Evolutionary conservation across 2,113 vertebrate species (phyloP).

Genomic region (Xiphophorus maculatus): DNA sequence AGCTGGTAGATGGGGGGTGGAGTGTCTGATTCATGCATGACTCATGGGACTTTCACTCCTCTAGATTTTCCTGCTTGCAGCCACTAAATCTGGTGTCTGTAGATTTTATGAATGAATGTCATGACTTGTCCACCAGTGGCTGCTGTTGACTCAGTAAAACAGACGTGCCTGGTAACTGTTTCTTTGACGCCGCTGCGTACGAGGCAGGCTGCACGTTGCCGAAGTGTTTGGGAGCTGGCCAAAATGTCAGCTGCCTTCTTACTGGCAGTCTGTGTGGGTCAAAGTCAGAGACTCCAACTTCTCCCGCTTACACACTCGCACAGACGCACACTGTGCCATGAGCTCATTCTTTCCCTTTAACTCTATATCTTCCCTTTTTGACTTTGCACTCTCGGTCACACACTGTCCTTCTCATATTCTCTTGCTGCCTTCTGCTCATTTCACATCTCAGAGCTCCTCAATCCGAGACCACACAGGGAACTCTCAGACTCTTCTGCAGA

Average conservation of each 20-base stretch:
- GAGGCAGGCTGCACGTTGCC: conserved; percentile 77
- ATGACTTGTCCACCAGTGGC: conserved; percentile 64
- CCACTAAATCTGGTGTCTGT: background rate
- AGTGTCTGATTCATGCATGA: background rate
- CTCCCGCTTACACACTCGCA: conserved; percentile 35
- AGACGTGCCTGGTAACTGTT: conserved; percentile 53
- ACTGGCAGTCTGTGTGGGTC: conserved; percentile 66
- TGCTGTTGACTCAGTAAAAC: conserved; percentile 69
- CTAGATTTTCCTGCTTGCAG: background rate
- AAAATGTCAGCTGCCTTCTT: conserved; percentile 73
- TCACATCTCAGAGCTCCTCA: background rate
- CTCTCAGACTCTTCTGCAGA: conserved; percentile 11
- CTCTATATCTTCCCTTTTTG: conserved; percentile 23
- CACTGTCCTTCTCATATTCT: conserved; percentile 13
- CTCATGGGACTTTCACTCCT: conserved; percentile 1
- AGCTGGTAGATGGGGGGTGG: background rate
- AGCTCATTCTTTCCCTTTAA: conserved; percentile 65
- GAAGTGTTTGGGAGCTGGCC: conserved; percentile 65
- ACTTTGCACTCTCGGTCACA: conserved; percentile 24
- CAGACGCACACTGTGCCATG: conserved; percentile 45
- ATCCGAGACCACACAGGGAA: conserved; percentile 18
- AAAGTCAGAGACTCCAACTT: conserved; percentile 57
- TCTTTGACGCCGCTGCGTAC: conserved; percentile 66
- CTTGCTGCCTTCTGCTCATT: conserved; percentile 11
- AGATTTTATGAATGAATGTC: conserved; percentile 74